These are phyloP conservation scores for Falco biarmicus DNA, from an alignment of 2,797 vertebrate genomes.

Conservation along the genomic window DNA sequence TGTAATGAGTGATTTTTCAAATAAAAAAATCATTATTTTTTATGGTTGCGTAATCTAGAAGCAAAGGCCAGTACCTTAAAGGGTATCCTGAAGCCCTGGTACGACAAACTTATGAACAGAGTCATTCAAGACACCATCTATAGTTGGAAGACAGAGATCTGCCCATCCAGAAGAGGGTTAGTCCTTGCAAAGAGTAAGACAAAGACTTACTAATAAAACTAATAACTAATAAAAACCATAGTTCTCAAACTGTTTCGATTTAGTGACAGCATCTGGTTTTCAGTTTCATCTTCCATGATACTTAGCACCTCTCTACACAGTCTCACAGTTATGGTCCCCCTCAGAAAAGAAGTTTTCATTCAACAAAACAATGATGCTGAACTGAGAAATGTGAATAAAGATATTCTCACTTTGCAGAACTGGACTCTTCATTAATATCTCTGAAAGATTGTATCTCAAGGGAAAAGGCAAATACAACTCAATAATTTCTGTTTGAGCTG, in stretches of 20 bases:
- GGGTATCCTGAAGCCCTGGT: background rate
- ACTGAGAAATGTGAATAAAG: background rate
- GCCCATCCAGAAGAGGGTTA: background rate
- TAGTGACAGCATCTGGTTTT: background rate
- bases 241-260: background rate
- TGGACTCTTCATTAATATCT: background rate
- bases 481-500: background rate
- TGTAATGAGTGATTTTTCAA: slow-evolving; percentile 11
- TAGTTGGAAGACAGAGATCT: background rate
- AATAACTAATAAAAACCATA: background rate
- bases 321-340: background rate
- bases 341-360: background rate
- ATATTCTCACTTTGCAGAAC: background rate
- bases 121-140: background rate
- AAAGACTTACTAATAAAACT: background rate
- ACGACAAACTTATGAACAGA: background rate
- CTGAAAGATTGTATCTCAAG: background rate
- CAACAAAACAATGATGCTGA: background rate
- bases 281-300: background rate
- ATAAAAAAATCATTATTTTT: background rate
- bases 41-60: background rate
- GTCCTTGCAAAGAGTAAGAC: background rate
- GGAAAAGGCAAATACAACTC: background rate
- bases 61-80: background rate
- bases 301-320: background rate